These are phyloP conservation scores for Myotis vivesi DNA, from an alignment of 2,797 vertebrate genomes.

Conservation along the genomic window DNA sequence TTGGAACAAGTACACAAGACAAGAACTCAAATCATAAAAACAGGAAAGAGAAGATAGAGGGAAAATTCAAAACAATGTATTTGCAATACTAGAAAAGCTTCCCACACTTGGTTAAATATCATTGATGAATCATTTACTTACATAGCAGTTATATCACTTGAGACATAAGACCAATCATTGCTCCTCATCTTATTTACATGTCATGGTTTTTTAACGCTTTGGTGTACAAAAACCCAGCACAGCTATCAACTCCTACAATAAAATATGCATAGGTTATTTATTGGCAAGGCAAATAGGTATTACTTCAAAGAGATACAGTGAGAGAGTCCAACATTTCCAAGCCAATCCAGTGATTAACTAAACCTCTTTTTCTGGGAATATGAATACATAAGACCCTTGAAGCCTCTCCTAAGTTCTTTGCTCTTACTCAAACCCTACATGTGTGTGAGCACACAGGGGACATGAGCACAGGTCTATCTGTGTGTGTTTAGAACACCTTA, in stretches of 20 bases:
- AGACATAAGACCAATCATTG: neutral
- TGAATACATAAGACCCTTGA: neutral
- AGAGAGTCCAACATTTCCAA: neutral
- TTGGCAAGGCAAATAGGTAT: neutral
- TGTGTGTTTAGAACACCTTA: neutral
- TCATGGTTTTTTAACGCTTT: neutral
- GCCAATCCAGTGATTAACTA: neutral
- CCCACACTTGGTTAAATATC: neutral
- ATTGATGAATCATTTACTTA: neutral
- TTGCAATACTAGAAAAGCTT: neutral
- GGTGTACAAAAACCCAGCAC: neutral
- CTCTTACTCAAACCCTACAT: neutral
- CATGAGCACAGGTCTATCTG: accelerated
- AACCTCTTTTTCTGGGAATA: neutral
- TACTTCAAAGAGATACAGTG: neutral
- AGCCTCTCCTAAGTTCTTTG: neutral
- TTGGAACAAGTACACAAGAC: neutral
- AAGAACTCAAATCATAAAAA: neutral
- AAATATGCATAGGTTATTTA: neutral
- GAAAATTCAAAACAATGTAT: neutral
- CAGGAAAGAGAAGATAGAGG: neutral
- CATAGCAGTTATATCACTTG: neutral
- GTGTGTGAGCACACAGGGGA: accelerated
- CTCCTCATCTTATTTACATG: neutral
- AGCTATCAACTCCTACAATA: neutral